Conservation (phyloP, 2,888 invertebrate genomes). For the Lacanobia wlatinum region DNA sequence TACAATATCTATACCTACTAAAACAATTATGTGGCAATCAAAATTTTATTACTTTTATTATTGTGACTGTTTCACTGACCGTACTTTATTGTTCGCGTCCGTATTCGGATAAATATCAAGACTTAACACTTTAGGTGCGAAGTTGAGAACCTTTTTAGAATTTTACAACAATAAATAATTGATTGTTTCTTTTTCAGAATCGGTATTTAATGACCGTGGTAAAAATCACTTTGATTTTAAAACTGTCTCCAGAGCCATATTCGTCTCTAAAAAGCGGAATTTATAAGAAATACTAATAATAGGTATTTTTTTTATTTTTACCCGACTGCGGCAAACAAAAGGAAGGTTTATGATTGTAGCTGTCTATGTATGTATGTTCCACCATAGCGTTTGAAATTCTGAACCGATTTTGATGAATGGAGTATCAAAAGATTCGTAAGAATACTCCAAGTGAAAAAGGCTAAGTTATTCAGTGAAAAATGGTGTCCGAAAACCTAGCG, state of each 20-base stretch:
- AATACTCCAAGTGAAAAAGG: no score
- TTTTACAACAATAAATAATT: background rate
- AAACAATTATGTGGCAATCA: constrained; percentile 67
- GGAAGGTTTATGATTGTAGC: no score
- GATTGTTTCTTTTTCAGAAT: background rate
- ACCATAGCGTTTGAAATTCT: no score
- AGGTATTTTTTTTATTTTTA: no score
- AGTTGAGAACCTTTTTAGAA: constrained; percentile 6
- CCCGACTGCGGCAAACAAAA: no score
- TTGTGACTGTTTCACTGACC: constrained; percentile 52
- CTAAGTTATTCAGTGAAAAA: no score
- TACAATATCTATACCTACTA: constrained; percentile 49
- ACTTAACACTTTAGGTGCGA: constrained; percentile 10
- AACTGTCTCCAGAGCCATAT: no score
- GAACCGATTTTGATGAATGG: no score
- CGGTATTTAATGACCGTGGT: background rate
- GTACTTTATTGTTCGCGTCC: constrained; percentile 53
- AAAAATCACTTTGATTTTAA: background rate
- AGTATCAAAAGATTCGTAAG: no score
- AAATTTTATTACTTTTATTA: constrained; percentile 62
- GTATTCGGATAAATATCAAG: constrained; percentile 53
- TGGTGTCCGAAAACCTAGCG: no score
- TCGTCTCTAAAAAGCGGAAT: background rate
- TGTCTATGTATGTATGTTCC: no score
- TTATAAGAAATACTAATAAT: background rate